A percentile compares a stretch with the other conserved stretches of the same genome.
Conservation (phyloP, 2,888 invertebrate genomes). For the Palloptera scutellata region DNA sequence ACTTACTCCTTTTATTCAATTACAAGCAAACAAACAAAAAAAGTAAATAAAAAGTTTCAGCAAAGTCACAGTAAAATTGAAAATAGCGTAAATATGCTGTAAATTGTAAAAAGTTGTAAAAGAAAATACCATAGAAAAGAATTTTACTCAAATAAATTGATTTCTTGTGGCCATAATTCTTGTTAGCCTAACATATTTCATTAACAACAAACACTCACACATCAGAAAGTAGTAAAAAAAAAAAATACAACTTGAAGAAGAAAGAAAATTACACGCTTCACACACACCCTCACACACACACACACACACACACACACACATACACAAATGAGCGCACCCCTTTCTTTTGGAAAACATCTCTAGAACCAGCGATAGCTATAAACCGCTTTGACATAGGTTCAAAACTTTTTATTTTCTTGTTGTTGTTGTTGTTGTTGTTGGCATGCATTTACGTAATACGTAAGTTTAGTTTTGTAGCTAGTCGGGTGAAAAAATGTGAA, state of each 20-base stretch:
- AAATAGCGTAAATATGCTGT: not conserved
- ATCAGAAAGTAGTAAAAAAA: not conserved
- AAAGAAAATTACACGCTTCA: not conserved
- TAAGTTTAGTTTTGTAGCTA: too few species aligned
- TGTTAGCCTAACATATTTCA: conserved; percentile 1
- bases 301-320: not conserved
- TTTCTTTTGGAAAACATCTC: too few species aligned
- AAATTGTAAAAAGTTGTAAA: not conserved
- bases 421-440: too few species aligned
- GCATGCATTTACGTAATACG: too few species aligned
- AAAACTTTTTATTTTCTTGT: too few species aligned
- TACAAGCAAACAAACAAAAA: too few species aligned
- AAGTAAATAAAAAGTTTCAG: too few species aligned
- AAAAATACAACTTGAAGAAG: too few species aligned
- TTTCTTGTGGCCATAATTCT: conserved; percentile 26
- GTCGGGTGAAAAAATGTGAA: conserved; percentile 43
- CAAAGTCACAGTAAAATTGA: not conserved
- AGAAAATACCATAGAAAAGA: conserved; percentile 6
- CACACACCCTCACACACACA: not conserved
- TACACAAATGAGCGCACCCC: too few species aligned
- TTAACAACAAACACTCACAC: not conserved
- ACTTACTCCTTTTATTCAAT: too few species aligned
- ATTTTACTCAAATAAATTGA: conserved; percentile 26
- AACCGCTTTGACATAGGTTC: too few species aligned
- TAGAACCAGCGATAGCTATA: too few species aligned